These are phyloP conservation scores for Vanessa tameamea DNA, from an alignment of 1,140 invertebrate genomes.

Conservation along the genomic window DNA sequence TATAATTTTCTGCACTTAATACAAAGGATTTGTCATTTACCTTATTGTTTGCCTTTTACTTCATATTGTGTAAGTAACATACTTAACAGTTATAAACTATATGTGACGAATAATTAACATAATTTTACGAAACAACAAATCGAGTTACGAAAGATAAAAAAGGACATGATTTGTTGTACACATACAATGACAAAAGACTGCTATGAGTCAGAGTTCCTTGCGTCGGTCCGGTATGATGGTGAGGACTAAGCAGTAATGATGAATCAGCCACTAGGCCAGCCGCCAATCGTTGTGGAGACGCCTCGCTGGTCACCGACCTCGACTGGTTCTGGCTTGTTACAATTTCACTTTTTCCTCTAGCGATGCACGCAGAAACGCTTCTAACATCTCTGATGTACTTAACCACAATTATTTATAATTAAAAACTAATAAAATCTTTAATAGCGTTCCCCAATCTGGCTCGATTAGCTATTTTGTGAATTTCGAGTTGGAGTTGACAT, in stretches of 20 bases:
- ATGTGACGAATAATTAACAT: too few relatives aligned
- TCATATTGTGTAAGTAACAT: not conserved
- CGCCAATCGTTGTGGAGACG: conserved; percentile 60
- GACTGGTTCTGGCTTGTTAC: conserved; percentile 75
- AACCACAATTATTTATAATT: conserved; percentile 33
- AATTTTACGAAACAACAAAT: conserved; percentile 1
- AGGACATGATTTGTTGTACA: conserved; percentile 10
- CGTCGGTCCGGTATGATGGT: conserved; percentile 46
- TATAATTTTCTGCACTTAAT: too few relatives aligned
- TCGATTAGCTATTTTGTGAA: conserved; percentile 21
- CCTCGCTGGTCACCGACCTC: conserved; percentile 72
- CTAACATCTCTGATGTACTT: conserved; percentile 22
- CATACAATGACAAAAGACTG: conserved; percentile 35
- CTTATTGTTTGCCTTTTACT: not conserved
- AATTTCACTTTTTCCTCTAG: conserved; percentile 74
- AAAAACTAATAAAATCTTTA: conserved; percentile 25
- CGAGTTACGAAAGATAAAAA: conserved; percentile 4
- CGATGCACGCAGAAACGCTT: conserved; percentile 40
- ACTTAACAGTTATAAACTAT: too few relatives aligned
- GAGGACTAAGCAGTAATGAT: conserved; percentile 52
- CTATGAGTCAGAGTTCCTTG: conserved; percentile 45
- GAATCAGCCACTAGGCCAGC: conserved; percentile 63
- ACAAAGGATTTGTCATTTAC: not conserved
- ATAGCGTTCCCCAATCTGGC: conserved; percentile 13
- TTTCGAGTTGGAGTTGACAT: conserved; percentile 38